Base-by-base conservation (phyloP, 2,113 vertebrate genomes). In the Nothobranchius furzeri region DNA sequence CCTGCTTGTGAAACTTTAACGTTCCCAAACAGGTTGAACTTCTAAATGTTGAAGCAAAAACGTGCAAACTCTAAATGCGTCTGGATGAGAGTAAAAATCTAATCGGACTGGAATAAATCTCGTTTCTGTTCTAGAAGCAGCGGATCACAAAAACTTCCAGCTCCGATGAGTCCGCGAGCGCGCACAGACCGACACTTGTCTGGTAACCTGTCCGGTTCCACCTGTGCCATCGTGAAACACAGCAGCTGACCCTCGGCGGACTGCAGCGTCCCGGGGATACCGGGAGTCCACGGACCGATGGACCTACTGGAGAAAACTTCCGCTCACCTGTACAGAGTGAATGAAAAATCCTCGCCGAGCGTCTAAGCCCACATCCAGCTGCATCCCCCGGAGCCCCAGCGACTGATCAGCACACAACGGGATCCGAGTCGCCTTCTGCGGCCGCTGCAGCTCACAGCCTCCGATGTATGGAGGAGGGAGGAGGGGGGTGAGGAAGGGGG, bases 401-500 rank as follows among this genome's bases (percentile, higher is more conserved):
- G 60, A 60, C 73, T 82, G 81, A 68, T 70, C 51, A 36, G 43
- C 78, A 47, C 76, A 60, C 78, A 68, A 61, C 48, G 57, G 76
- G 78, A 56, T 81, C 77, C 70, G 68, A 74, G 69, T 75, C 69
- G 75, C 72, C 65, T 15, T 81, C 61, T 85, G 86, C 75, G 78
- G 80, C 75, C 58, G 85, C 85, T 60, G 79, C 85, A 86, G 82
- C 86, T 52, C 84, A 67, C 79, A 77, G 76, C 64, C 78, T 73
- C 71, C 61, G 63, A 76, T 78, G 85, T 87, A 78, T 68, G 76
- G 74, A 69, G 70, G 65, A 40, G 65, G 24, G 68, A 36, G 62
- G 14, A 2, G 68, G 14, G 30, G 15, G 60, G 2, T 65, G 14
- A 37, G 15, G 60, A 35, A 60, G 25, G 24, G 53, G 40, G 54